Evolutionary conservation across 1,140 invertebrate genomes (phyloP), one percentile per base, ranked within the genome.

Genomic region (Liolophura sinensis): DNA sequence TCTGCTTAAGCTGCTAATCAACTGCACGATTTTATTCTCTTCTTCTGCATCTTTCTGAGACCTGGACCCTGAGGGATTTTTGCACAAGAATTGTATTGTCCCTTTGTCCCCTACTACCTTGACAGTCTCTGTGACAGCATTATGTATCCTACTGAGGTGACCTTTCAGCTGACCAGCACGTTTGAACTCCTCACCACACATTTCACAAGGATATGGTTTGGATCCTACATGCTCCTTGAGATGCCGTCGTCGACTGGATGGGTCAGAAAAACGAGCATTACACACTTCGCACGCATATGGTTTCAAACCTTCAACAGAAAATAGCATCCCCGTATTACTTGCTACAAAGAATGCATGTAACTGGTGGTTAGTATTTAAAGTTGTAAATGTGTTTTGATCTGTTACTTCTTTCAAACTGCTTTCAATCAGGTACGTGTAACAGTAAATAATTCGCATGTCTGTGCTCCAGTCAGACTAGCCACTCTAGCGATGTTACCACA

Each of bases 211-310:
- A 60, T 77, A 86, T 27, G 84, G 79, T 67, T 82, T 85, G 48
- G 80, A 77, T 55, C 79, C 80, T 52, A 78, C 77, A 57, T 86
- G 85, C 54, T 82, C 76, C 87, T 90, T 80, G 15, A 77, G 71
- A 68, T 86, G 85, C 27, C 83, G 70, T 14, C 72, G 68, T 27
- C 73, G 65, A 62, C 77, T 78, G 20, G 77, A 78, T 12, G 71
- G 62, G 67, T 80, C 77, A 65, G 67, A 78, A 57, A 78, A 80
- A 24, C 65, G 65, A 27, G 71, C 72, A 0, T 94, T 94, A 85
- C 97, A 99, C 18, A 95, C 91, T 79, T 98, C 95, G 85, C 97
- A 99, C 24, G 91, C 91, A 85, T 96, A 96, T 1, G 97, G 97
- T 82, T 99, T 99, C 80, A 98, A 95, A 0, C 96, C 84, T 76